Evolutionary conservation across 2,797 vertebrate genomes (phyloP), one percentile per base, ranked within the genome.

Genomic region (Neosilurus mollespiculum): DNA sequence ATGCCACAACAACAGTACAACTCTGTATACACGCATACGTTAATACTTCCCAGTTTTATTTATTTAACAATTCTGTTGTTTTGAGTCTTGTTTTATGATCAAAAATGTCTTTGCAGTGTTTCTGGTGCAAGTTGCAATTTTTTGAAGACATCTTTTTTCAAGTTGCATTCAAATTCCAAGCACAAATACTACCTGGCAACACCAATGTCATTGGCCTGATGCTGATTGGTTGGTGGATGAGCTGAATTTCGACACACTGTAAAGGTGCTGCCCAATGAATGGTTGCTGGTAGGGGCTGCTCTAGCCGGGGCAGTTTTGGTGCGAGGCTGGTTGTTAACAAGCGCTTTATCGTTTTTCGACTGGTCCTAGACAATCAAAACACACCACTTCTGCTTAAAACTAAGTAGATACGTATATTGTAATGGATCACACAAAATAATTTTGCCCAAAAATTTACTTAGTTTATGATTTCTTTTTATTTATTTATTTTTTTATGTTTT

Each of bases 161-260:
- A 83, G 54, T 62, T 56, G 64, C 84, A 87, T 88, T 87, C 78
- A 70, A 89, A 86, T 85, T 89, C 80, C 78, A 79, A 85, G 73
- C 86, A 83, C 67, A 84, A 81, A 89, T 82, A 87, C 87, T 89
- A 89, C 88, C 88, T 89, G 88, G 88, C 87, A 89, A 89, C 88
- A 87, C 88, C 81, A 83, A 83, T 87, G 88, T 87, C 86, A 89
- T 85, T 86, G 86, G 85, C 86, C 84, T 87, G 72, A 87, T 83
- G 87, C 85, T 89, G 88, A 89, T 78, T 90, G 85, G 84, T 71
- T 86, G 83, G 54, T 81, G 85, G 79, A 58, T 73, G 71, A 80
- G 84, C 86, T 77, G 84, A 85, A 87, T 89, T 86, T 87, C 87
- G 84, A 87, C 78, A 87, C 2, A 76, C 66, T 37, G 83, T 83